Conservation (phyloP, 2,113 vertebrate species). For the Engraulis encrasicolus region DNA sequence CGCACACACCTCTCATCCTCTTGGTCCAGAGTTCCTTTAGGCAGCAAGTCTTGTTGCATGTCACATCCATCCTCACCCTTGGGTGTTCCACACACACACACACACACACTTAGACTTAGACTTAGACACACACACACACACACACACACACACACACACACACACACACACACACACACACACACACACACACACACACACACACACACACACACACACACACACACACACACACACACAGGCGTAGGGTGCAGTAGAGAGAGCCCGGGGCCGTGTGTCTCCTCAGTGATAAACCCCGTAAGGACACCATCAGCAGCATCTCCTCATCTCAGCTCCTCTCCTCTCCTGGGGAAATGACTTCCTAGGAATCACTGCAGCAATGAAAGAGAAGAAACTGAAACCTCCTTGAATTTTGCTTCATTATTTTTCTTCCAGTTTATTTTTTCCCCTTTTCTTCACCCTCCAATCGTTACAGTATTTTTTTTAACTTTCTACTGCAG, state of each 20-base stretch:
- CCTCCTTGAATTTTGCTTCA: conserved; percentile 53
- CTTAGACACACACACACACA: conserved; percentile 50
- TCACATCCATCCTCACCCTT: conserved; percentile 25
- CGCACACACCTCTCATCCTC: too few species aligned
- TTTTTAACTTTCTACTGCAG: conserved; percentile 13
- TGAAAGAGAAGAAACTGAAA: conserved; percentile 74
- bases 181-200: conserved; percentile 43
- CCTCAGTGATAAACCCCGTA: conserved; percentile 75
- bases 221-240: conserved; percentile 58
- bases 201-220: conserved; percentile 47
- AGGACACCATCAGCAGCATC: conserved; percentile 69
- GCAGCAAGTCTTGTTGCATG: conserved; percentile 3
- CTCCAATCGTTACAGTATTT: not conserved
- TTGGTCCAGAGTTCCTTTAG: conserved; percentile 42
- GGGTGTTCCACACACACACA: conserved; percentile 35
- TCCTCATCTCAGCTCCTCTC: too few species aligned
- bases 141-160: conserved; percentile 41
- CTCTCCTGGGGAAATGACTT: conserved; percentile 73
- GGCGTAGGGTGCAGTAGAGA: conserved; percentile 42
- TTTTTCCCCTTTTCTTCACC: conserved; percentile 26
- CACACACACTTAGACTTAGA: too few species aligned
- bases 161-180: conserved; percentile 61
- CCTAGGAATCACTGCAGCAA: conserved; percentile 66
- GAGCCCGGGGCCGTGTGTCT: conserved; percentile 49
- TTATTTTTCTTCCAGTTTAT: not conserved